Evolutionary conservation across 2,888 invertebrate genomes (phyloP).

Genomic region (Malacosoma neustria): DNA sequence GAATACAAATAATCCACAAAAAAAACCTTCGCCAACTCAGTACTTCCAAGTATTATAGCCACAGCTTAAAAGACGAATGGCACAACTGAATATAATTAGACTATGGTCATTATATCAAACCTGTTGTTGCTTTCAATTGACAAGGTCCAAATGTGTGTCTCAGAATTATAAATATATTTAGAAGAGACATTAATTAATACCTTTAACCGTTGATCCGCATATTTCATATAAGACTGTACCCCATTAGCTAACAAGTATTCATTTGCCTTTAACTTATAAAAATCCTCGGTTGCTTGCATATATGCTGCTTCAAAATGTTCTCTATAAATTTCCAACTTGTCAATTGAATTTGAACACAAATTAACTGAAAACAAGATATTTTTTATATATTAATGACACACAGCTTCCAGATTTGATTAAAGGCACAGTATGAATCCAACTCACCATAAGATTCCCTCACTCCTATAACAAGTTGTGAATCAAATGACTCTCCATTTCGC

Average conservation of each 20-base stretch:
- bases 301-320: constrained; percentile 98
- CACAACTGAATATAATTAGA: too few species aligned
- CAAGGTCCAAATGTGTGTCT: too few species aligned
- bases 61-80: too few species aligned
- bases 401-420: too few species aligned
- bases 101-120: too few species aligned
- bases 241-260: constrained; percentile 93
- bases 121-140: too few species aligned
- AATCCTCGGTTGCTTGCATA: constrained; percentile 93
- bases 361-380: constrained; percentile 80
- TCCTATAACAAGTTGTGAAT: constrained; percentile 97
- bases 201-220: constrained; percentile 94
- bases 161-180: background rate
- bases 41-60: too few species aligned
- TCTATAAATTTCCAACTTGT: constrained; percentile 95
- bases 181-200: background rate
- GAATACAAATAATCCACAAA: too few species aligned
- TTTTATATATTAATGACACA: constrained; percentile 1
- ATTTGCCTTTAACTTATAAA: constrained; percentile 93
- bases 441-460: constrained; percentile 97
- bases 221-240: constrained; percentile 97
- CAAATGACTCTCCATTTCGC: constrained; percentile 97
- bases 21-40: too few species aligned
- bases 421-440: constrained; percentile 16
- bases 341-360: constrained; percentile 93